Percentiles rank a stretch among this genome's conserved stretches.
These are phyloP conservation scores for Neocrepidodera transversa DNA, from an alignment of 2,888 invertebrate genomes.

Conservation along the genomic window DNA sequence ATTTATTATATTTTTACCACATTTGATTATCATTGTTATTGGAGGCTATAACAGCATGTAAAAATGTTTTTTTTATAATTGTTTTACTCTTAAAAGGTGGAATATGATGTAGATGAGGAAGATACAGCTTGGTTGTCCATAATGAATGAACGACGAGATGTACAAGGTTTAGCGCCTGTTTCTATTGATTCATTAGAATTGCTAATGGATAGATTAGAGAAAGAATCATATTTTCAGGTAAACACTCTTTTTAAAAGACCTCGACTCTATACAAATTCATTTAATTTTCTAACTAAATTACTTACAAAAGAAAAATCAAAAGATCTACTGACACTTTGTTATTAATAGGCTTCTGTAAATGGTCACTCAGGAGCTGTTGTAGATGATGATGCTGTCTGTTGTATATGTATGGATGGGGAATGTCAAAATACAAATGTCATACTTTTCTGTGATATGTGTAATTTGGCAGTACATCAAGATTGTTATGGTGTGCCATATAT, in stretches of 20 bases:
- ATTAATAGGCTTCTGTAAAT: conserved; percentile 67
- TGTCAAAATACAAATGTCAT: conserved; percentile 99
- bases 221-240: conserved; percentile 94
- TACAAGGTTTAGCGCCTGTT: conserved; percentile 76
- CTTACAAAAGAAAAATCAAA: too few relatives aligned
- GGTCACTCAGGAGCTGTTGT: conserved; percentile 78
- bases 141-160: conserved; percentile 83
- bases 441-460: conserved; percentile 99
- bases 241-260: too few relatives aligned
- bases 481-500: conserved; percentile 87
- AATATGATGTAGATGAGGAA: conserved; percentile 98
- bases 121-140: conserved; percentile 93
- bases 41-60: not conserved
- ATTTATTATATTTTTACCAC: conserved; percentile 7
- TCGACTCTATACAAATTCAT: too few relatives aligned
- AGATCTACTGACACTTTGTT: too few relatives aligned
- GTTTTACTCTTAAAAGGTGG: conserved; percentile 61
- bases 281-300: too few relatives aligned
- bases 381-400: conserved; percentile 98
- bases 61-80: too few relatives aligned
- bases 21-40: not conserved
- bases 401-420: conserved; percentile 98
- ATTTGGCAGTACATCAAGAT: conserved; percentile 98
- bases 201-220: conserved; percentile 97
- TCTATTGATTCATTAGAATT: conserved; percentile 89